Base-by-base conservation (phyloP, 1,140 invertebrate genomes). In the Pseudomyrmex dendroicus region DNA sequence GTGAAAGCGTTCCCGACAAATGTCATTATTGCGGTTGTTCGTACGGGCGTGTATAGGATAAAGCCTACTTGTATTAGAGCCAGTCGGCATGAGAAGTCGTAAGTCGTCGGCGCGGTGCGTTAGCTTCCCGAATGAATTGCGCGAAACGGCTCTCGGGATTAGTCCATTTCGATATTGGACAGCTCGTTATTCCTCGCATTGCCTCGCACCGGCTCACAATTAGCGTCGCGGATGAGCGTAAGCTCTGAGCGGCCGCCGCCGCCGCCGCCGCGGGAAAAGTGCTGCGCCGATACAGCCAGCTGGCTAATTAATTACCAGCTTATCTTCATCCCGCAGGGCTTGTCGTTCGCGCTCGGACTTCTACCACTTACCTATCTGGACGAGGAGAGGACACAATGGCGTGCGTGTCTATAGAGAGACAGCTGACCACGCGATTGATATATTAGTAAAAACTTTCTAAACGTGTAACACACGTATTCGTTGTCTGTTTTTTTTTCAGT, bases 281-380 rank as follows among this genome's bases (percentile, higher is more conserved):
- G 3, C 3, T 7, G 35, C 61, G 25, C 8, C 83, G 73, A 87
- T 87, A 86, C 20, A 56, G n/a, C 46, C 50, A 46, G 25, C 56
- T 35, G 50, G 17, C 86, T 87, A 87, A 87, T 87, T 87, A 87
- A 87, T 87, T 87, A 80, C 35, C 68, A 46, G 77, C 85, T 87
- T 87, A 85, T 67, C 66, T 70, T 73, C 15, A 56, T 84, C 64
- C 70, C 44, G 17, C 54, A 48, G 56, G 35, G 63, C 44, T 35
- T 44, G 13, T 73, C 46, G 54, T n/a, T 8, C 63, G n/a, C 22
- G 50, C 15, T 35, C 35, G 35, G 54, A 64, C 78, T 83, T 73
- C 67, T 73, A 63, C 20, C 50, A 54, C 20, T 1, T 61, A 61
- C 12, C 22, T 62, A 73, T 10, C 22, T 46, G n/a, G 0, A 25